Evolutionary conservation across 2,888 invertebrate genomes (phyloP).

Genomic region (Eucera pruinosa): DNA sequence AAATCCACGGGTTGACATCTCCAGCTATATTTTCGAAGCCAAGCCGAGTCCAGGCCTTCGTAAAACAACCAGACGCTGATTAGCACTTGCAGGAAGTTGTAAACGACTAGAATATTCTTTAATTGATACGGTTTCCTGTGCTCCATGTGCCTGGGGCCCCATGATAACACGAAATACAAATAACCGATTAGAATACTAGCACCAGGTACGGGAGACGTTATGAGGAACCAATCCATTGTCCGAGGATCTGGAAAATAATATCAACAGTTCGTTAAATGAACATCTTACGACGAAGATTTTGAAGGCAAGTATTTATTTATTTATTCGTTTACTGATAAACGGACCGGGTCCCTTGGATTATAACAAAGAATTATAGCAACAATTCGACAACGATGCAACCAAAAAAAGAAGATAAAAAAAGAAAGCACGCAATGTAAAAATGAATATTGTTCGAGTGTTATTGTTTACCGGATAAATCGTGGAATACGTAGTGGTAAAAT

Average conservation of each 20-base stretch:
- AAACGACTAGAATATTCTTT: conserved; percentile 91
- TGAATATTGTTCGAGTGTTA: too few species aligned
- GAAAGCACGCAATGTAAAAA: too few species aligned
- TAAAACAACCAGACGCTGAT: conserved; percentile 92
- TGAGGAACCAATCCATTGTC: conserved; percentile 91
- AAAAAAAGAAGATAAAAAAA: too few species aligned
- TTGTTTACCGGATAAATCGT: conserved; percentile 89
- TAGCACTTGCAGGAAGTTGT: conserved; percentile 95
- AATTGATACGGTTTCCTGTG: conserved; percentile 93
- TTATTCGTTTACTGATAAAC: too few species aligned
- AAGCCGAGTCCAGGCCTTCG: conserved; percentile 91
- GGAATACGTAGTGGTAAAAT: conserved; percentile 88
- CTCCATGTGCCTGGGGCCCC: conserved; percentile 95
- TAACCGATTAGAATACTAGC: conserved; percentile 88
- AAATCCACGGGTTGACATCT: conserved; percentile 96
- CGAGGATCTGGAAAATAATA: conserved; percentile 86
- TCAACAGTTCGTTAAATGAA: background rate
- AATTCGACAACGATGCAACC: too few species aligned
- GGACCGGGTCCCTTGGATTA: too few species aligned
- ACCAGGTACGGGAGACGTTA: conserved; percentile 89
- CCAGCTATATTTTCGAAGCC: conserved; percentile 94
- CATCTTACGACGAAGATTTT: too few species aligned
- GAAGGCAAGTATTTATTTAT: too few species aligned
- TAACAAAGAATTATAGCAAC: too few species aligned
- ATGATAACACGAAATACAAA: conserved; percentile 89